Base-by-base conservation (phyloP, 1,140 invertebrate genomes). In the Araneus ventricosus region DNA sequence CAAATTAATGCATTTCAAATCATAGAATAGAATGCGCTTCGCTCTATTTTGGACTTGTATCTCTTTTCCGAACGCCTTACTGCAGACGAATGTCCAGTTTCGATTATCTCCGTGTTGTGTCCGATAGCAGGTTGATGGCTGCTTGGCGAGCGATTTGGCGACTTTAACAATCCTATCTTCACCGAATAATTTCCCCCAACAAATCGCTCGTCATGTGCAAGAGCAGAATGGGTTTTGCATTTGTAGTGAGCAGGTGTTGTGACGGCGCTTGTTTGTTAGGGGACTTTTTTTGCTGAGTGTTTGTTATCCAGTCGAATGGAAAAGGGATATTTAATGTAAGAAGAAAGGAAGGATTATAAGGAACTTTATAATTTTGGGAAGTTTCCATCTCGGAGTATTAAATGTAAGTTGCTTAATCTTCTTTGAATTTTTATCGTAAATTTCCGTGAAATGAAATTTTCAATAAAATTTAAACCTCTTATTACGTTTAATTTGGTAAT, bases 201-300 rank as follows among this genome's bases (percentile, higher is more conserved):
- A 75, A 4, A 41, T 45, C 80, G n/a, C 80, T 84, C 24, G 39
- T 41, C 39, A 84, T 45, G 39, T 52, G 80, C 20, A 84, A 52
- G 67, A n/a, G n/a, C 80, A 84, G 80, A 84, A 84, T 84, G 80
- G 45, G 80, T 84, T 84, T 82, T 41, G 39, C 80, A 84, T 52
- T 84, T n/a, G 80, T 27, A 45, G 41, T 24, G 80, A 52, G 24
- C 39, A 84, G 80, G 39, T 84, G 10, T 52, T 24, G 39, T 52
- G 10, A 45, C 30, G n/a, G 67, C 67, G 67, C 30, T 70, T 14
- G 80, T n/a, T 41, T 41, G 39, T 52, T 24, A 41, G 37, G 34
- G 1, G 63, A 30, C 4, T 75, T 84, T 27, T 39, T 27, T 14
- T 22, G 17, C 45, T 84, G 17, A 17, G 4, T 80, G 34, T 20